A percentile compares a stretch with the other conserved stretches of the same genome.
phyloP scores from a whole-genome alignment of 2,797 vertebrate genomes.

The Anableps anableps region DNA sequence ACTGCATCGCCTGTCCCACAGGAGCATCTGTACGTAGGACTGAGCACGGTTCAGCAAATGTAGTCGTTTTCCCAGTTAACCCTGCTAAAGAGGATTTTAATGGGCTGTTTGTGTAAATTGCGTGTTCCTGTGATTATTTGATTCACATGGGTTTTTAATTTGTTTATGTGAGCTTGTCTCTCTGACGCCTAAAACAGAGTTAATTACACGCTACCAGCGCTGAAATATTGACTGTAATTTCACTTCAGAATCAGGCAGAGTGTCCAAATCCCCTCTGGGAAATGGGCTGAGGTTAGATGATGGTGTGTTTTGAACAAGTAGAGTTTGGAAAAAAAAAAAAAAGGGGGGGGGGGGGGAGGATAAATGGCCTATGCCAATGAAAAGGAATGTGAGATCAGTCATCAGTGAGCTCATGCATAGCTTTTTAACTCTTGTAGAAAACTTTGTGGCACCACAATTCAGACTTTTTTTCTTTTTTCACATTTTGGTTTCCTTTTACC shows the following conservation, averaged over 20 bases:
- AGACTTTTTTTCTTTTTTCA: too few relatives aligned
- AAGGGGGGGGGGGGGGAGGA: too few relatives aligned
- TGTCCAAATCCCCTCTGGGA: constrained; percentile 22
- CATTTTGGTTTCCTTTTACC: neutral
- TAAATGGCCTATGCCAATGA: too few relatives aligned
- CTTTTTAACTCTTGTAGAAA: neutral
- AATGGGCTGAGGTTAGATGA: neutral
- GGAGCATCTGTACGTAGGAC: constrained; percentile 9
- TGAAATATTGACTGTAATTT: constrained; percentile 44
- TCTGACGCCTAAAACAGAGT: constrained; percentile 20
- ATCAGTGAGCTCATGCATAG: neutral
- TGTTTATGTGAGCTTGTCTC: constrained; percentile 19
- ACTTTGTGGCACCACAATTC: neutral
- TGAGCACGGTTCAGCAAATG: constrained; percentile 9
- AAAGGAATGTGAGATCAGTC: neutral
- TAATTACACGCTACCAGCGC: constrained; percentile 40
- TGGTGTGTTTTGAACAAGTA: neutral
- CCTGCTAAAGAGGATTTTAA: neutral
- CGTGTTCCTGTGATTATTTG: constrained; percentile 6
- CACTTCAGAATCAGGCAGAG: constrained; percentile 33
- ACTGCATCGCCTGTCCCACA: constrained; percentile 6
- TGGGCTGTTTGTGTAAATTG: constrained; percentile 2
- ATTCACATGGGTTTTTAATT: constrained; percentile 10
- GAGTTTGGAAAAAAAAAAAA: neutral
- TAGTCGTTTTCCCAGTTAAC: neutral